A percentile compares a stretch with the other conserved stretches of the same genome.
Conservation (phyloP, 2,888 invertebrate genomes). For the Parasteatoda lunata region DNA sequence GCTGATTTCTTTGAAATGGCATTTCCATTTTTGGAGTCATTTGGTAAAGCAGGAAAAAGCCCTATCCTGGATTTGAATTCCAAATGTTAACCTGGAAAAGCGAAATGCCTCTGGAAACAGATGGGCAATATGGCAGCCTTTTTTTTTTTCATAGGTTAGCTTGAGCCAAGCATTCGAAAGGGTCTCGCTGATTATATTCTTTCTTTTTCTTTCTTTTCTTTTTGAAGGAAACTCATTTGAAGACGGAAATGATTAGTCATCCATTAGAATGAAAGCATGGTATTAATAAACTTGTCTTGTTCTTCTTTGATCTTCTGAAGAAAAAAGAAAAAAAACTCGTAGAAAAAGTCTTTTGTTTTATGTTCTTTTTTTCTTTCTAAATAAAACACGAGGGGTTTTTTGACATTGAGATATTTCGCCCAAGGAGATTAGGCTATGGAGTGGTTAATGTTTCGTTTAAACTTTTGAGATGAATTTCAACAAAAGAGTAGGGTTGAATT, state of each 20-base stretch:
- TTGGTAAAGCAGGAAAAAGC: conserved; percentile 42
- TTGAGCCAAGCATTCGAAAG: conserved; percentile 6
- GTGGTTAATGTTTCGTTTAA: conserved; percentile 5
- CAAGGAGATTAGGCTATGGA: conserved; percentile 6
- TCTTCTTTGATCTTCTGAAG: conserved; percentile 13
- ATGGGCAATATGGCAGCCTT: conserved; percentile 61
- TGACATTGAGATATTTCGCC: conserved; percentile 30
- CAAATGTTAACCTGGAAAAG: conserved; percentile 53
- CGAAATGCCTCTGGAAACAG: conserved; percentile 59
- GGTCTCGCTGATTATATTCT: conserved; percentile 47
- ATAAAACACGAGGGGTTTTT: conserved; percentile 9
- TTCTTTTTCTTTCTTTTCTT: neutral
- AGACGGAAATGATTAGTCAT: conserved; percentile 52
- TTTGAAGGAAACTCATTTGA: conserved; percentile 56
- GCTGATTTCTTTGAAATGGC: conserved; percentile 49
- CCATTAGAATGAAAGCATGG: conserved; percentile 51
- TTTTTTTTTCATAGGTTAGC: conserved; percentile 46
- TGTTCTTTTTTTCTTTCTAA: neutral
- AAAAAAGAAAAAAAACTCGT: neutral
- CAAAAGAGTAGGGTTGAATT: neutral
- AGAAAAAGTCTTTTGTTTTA: neutral
- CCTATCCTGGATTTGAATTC: conserved; percentile 55
- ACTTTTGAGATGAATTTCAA: conserved; percentile 5
- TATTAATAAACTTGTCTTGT: conserved; percentile 54
- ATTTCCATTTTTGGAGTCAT: conserved; percentile 62